Percentiles rank a stretch among this genome's conserved stretches.
These are phyloP conservation scores for Micromesistius poutassou DNA, from an alignment of 2,797 vertebrate species.

Conservation along the genomic window DNA sequence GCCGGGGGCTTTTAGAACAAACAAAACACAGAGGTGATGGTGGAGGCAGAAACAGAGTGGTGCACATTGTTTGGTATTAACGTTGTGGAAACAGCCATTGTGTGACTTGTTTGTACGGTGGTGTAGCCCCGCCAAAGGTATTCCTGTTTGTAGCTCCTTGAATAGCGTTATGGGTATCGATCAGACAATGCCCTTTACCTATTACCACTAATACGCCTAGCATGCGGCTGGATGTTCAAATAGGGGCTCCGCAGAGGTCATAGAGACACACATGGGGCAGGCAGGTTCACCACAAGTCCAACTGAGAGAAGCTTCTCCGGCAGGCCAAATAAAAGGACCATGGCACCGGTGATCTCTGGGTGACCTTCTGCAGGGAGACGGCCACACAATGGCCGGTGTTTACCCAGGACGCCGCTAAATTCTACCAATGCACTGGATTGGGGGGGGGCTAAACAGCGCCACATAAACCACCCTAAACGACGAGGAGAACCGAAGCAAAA, in stretches of 20 bases:
- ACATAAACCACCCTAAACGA: background rate
- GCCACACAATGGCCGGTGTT: background rate
- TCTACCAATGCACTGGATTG: background rate
- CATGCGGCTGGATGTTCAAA: slow-evolving; percentile 3
- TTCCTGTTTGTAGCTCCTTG: background rate
- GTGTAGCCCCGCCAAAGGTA: too few species aligned
- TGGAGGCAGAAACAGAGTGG: background rate
- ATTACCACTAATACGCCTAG: slow-evolving; percentile 2
- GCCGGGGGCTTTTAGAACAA: background rate
- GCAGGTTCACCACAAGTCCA: slow-evolving; percentile 18
- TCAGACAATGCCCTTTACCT: background rate
- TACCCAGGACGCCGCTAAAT: background rate
- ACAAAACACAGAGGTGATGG: background rate
- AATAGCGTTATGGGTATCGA: background rate
- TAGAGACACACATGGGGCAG: background rate
- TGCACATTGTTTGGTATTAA: background rate
- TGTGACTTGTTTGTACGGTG: background rate
- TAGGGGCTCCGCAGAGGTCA: slow-evolving; percentile 6
- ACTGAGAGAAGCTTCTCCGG: background rate
- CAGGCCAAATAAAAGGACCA: background rate
- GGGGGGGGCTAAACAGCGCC: background rate
- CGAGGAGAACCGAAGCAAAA: background rate
- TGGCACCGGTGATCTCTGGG: background rate
- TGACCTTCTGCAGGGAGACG: background rate
- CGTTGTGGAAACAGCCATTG: background rate